A percentile compares a stretch with the other conserved stretches of the same genome.
Evolutionary conservation across 2,888 invertebrate species (phyloP).

Genomic region (Macrophya alboannulata): DNA sequence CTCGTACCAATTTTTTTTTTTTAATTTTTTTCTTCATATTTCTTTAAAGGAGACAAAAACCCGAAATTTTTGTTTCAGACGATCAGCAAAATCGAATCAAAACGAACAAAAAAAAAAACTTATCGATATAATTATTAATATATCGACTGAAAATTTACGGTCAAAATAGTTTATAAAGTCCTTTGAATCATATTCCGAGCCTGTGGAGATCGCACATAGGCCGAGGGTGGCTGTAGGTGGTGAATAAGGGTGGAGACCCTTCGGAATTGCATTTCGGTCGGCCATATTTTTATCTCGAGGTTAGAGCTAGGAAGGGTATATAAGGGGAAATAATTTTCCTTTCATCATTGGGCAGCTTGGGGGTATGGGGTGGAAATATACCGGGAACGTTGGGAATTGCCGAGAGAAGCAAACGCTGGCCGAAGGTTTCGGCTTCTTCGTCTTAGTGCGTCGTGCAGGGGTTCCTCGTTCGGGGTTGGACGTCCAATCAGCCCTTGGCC

Average conservation of each 20-base stretch:
- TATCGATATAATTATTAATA: too few relatives aligned
- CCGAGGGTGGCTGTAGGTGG: background rate
- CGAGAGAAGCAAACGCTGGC: conserved; percentile 48
- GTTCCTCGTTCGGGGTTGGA: background rate
- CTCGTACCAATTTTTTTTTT: background rate
- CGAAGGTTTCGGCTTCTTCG: background rate
- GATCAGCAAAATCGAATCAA: too few relatives aligned
- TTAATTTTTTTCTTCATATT: background rate
- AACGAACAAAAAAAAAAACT: too few relatives aligned
- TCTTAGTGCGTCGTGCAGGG: conserved; percentile 60
- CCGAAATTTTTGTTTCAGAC: too few relatives aligned
- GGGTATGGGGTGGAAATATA: background rate
- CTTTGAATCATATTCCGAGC: background rate
- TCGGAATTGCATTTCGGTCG: conserved; percentile 73
- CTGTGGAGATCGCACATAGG: too few relatives aligned
- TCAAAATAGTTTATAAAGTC: background rate
- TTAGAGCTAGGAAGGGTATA: background rate
- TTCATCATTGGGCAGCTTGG: conserved; percentile 69
- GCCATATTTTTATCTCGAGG: conserved; percentile 74
- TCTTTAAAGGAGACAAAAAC: background rate
- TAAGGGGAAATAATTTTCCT: conserved; percentile 72
- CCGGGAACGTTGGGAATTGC: conserved; percentile 67
- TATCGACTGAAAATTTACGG: too few relatives aligned
- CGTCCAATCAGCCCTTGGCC: conserved; percentile 78
- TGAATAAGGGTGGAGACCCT: conserved; percentile 62